A percentile compares a stretch with the other conserved stretches of the same genome.
Evolutionary conservation across 1,140 invertebrate species (phyloP).

Genomic region (Ceratina japonica): DNA sequence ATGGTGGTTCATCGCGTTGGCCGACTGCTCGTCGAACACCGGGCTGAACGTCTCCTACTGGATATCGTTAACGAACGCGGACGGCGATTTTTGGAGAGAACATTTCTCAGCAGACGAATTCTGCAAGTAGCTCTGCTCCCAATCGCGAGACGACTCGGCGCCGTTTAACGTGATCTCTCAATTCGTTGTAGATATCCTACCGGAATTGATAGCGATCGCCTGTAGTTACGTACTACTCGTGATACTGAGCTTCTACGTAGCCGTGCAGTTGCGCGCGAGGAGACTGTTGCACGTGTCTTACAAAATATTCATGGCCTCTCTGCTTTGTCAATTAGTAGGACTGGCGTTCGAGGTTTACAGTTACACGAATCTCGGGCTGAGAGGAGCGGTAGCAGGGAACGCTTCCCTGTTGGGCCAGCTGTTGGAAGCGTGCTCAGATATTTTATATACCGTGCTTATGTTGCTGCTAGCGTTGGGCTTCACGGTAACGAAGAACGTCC

Average conservation of each 20-base stretch:
- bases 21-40: constrained; percentile 65
- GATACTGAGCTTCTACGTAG: constrained; percentile 80
- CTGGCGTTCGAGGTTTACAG: constrained; percentile 53
- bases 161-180: constrained; percentile 26
- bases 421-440: constrained; percentile 86
- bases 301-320: constrained; percentile 89
- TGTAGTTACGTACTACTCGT: constrained; percentile 79
- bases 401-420: constrained; percentile 80
- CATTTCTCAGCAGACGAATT: constrained; percentile 97
- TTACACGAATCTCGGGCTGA: constrained; percentile 57
- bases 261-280: constrained; percentile 85
- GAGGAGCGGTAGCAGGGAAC: constrained; percentile 30
- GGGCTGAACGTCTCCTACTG: constrained; percentile 70
- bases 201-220: constrained; percentile 83
- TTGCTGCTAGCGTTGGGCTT: constrained; percentile 93
- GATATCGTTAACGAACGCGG: constrained; percentile 88
- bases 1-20: constrained; percentile 74
- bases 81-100: constrained; percentile 88
- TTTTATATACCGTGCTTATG: constrained; percentile 87
- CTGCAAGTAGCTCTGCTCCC: constrained; percentile 83
- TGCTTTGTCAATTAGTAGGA: constrained; percentile 83
- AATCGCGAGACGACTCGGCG: background rate
- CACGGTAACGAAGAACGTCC: constrained; percentile 91
- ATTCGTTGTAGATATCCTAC: constrained; percentile 85
- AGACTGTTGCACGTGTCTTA: constrained; percentile 93